Conservation (phyloP, 2,113 vertebrate species). For the Eulacestoma nigropectus region DNA sequence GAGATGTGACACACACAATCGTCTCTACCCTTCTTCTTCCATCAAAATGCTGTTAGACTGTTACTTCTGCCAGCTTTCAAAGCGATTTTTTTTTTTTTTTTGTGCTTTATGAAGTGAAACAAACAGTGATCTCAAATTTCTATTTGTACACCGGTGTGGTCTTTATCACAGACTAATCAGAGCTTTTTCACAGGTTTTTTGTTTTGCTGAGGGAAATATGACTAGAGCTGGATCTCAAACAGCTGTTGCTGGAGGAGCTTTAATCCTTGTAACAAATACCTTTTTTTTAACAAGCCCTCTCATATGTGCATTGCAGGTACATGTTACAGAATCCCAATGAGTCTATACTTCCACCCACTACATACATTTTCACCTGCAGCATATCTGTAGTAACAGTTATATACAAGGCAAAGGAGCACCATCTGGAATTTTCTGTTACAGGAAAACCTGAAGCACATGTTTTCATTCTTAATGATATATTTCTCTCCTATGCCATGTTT, state of each 20-base stretch:
- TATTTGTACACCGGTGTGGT: background rate
- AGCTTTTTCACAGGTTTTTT: background rate
- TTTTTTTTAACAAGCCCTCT: background rate
- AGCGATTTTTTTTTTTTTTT: background rate
- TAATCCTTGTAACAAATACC: background rate
- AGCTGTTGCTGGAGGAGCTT: background rate
- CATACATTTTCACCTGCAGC: background rate
- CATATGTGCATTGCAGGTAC: background rate
- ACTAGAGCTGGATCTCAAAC: background rate
- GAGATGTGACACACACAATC: background rate
- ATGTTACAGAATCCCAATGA: background rate
- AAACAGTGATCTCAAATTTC: background rate
- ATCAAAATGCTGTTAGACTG: background rate
- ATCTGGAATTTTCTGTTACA: background rate
- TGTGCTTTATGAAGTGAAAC: background rate
- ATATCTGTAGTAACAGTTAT: background rate
- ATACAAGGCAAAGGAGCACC: background rate
- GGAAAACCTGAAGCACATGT: background rate
- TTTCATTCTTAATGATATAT: background rate
- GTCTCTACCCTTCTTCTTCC: background rate
- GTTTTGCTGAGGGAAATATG: background rate
- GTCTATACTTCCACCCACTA: background rate
- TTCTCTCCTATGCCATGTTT: background rate
- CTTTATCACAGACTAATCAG: background rate
- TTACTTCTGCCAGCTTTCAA: background rate